These are phyloP conservation scores for Drosophila vallismaia DNA, from an alignment of 2,888 invertebrate species.

Conservation along the genomic window DNA sequence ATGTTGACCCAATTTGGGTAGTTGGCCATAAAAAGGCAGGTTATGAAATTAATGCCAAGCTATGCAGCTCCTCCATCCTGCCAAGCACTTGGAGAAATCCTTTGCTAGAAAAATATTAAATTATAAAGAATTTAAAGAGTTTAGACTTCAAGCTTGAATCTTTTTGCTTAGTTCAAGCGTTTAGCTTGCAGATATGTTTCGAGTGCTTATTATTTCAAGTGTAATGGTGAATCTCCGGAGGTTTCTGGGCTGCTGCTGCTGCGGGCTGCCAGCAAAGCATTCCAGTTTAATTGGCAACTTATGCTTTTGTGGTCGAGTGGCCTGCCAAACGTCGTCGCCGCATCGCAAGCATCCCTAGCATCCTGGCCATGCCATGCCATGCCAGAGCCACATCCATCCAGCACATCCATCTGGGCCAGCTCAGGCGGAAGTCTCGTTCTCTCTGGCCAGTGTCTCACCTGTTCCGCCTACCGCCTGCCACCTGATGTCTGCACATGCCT, in stretches of 20 bases:
- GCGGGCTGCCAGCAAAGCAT: slow-evolving; percentile 65
- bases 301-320: slow-evolving; percentile 76
- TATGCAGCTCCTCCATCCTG: slow-evolving; percentile 20
- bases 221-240: background rate
- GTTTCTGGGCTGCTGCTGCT: background rate
- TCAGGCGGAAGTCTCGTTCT: slow-evolving; percentile 37
- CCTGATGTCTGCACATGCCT: slow-evolving; percentile 18
- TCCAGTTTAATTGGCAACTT: slow-evolving; percentile 79
- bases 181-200: background rate
- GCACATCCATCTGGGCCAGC: slow-evolving; percentile 36
- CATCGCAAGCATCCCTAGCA: slow-evolving; percentile 17
- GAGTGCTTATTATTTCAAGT: background rate
- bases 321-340: slow-evolving; percentile 20
- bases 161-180: background rate
- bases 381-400: slow-evolving; percentile 32
- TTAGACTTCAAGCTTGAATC: background rate
- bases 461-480: slow-evolving; percentile 16
- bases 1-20: slow-evolving; percentile 78
- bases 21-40: slow-evolving; percentile 75
- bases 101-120: background rate
- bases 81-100: background rate
- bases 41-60: slow-evolving; percentile 76
- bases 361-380: slow-evolving; percentile 2
- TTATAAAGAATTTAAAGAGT: background rate
- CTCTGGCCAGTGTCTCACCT: slow-evolving; percentile 54